phyloP scores from a whole-genome alignment of 2,797 vertebrate species.

The Salarias fasciatus region DNA sequence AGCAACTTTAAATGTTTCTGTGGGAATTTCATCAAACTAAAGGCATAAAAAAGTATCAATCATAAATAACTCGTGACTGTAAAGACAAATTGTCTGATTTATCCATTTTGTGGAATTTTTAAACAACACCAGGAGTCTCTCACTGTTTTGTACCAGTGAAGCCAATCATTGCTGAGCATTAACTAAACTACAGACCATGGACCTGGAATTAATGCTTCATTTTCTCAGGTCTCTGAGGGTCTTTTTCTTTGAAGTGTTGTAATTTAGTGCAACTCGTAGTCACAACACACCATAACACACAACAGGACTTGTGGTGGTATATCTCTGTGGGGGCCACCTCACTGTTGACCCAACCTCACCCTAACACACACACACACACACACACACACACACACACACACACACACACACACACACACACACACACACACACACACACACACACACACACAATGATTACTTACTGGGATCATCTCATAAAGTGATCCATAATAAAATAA shows the following conservation, averaged over 20 bases:
- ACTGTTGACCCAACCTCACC: no score
- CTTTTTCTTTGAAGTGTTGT: slow-evolving; percentile 41
- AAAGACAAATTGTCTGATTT: slow-evolving; percentile 49
- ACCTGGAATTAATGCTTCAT: slow-evolving; percentile 64
- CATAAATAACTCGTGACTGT: slow-evolving; percentile 47
- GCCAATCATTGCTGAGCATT: slow-evolving; percentile 66
- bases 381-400: not conserved
- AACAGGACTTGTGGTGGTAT: no score
- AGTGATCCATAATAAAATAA: no score
- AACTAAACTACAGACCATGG: slow-evolving; percentile 60
- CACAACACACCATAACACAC: slow-evolving; percentile 7
- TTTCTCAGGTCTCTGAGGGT: slow-evolving; percentile 47
- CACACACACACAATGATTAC: not conserved
- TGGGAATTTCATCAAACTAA: slow-evolving; percentile 10
- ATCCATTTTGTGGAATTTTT: slow-evolving; percentile 50
- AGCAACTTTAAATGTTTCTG: slow-evolving; percentile 15
- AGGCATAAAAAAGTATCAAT: slow-evolving; percentile 27
- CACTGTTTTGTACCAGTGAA: slow-evolving; percentile 54
- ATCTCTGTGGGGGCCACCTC: no score
- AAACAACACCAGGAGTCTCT: slow-evolving; percentile 62
- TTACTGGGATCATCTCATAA: no score
- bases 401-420: slow-evolving; percentile 3
- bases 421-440: not conserved
- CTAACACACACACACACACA: not conserved
- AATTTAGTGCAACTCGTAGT: slow-evolving; percentile 39